Conservation (phyloP, 2,888 invertebrate species). For the Philhelius pedissequus region DNA sequence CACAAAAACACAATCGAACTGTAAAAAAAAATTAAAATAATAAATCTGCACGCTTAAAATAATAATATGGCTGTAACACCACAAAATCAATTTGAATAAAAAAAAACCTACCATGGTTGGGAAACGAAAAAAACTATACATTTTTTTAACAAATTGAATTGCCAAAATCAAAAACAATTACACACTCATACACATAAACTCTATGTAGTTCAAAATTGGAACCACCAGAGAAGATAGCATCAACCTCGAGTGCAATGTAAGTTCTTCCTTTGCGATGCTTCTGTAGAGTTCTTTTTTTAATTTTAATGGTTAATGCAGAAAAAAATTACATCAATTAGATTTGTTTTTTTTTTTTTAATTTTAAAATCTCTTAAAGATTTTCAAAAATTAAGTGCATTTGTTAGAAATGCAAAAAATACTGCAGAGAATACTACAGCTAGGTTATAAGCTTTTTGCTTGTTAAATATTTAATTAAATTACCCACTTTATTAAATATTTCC, state of each 20-base stretch:
- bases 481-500: background rate
- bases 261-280: conserved; percentile 69
- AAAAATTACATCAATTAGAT: conserved; percentile 23
- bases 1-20: conserved; percentile 18
- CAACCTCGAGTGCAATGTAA: conserved; percentile 74
- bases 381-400: background rate
- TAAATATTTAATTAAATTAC: background rate
- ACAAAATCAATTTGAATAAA: conserved; percentile 15
- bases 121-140: conserved; percentile 36
- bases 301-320: conserved; percentile 40
- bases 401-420: background rate
- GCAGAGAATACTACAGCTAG: background rate
- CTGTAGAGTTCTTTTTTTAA: conserved; percentile 28
- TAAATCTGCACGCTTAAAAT: conserved; percentile 58
- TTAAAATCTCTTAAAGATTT: conserved; percentile 25
- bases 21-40: conserved; percentile 31
- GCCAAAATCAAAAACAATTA: background rate
- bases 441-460: conserved; percentile 52
- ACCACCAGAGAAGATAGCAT: conserved; percentile 73
- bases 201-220: conserved; percentile 74
- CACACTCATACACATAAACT: conserved; percentile 27
- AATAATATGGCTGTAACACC: conserved; percentile 66
- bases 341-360: background rate
- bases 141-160: conserved; percentile 28
- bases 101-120: conserved; percentile 19